Evolutionary conservation across 2,888 invertebrate genomes (phyloP).

Genomic region (Morinoia aosen): DNA sequence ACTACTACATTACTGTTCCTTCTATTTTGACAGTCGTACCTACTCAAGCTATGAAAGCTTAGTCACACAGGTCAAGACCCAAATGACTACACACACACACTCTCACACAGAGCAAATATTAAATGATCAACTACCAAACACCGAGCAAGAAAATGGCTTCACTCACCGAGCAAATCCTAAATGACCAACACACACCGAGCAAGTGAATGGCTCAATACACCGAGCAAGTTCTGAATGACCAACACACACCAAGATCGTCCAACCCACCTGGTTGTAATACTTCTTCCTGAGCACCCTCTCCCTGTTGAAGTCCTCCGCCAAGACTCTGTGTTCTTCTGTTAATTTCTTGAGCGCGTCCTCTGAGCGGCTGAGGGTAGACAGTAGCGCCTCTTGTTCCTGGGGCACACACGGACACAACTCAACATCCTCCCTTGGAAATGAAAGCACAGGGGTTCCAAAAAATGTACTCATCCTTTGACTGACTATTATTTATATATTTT

Average conservation of each 20-base stretch:
- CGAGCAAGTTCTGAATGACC: background rate
- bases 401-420: background rate
- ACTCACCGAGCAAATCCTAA: too few species aligned
- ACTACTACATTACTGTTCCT: too few species aligned
- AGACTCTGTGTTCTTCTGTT: constrained; percentile 64
- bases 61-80: too few species aligned
- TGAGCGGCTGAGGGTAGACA: constrained; percentile 31
- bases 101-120: too few species aligned
- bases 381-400: constrained; percentile 57
- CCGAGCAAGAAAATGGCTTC: too few species aligned
- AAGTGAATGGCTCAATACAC: too few species aligned
- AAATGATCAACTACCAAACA: too few species aligned
- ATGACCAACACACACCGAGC: too few species aligned
- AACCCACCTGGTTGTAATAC: constrained; percentile 69
- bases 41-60: too few species aligned
- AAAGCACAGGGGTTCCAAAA: background rate
- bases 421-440: background rate
- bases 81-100: too few species aligned
- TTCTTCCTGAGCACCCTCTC: constrained; percentile 70
- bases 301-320: constrained; percentile 69
- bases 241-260: background rate
- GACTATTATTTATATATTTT: background rate
- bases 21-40: too few species aligned
- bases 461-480: background rate
- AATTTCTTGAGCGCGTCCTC: constrained; percentile 57